A percentile compares a stretch with the other conserved stretches of the same genome.
These are phyloP conservation scores for Leptobrachium ailaonicum DNA, from an alignment of 2,113 vertebrate genomes.

Conservation along the genomic window DNA sequence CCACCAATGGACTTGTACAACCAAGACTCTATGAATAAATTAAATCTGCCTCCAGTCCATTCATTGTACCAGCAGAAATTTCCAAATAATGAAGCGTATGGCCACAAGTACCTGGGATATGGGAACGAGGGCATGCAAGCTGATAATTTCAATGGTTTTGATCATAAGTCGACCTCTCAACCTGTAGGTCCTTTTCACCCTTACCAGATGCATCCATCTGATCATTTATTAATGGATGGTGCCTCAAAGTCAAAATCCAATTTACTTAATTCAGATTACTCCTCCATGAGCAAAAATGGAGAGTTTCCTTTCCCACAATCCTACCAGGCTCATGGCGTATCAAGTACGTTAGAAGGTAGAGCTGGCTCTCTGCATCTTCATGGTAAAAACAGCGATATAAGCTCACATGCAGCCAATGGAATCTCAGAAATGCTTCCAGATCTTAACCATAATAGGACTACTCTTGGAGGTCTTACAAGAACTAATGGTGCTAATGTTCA, in stretches of 20 bases:
- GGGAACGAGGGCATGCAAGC: slow-evolving; percentile 78
- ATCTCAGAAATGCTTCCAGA: slow-evolving; percentile 73
- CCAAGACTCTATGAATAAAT: slow-evolving; percentile 67
- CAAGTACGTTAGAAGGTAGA: slow-evolving; percentile 65
- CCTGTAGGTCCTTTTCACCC: slow-evolving; percentile 70
- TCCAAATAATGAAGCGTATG: slow-evolving; percentile 72
- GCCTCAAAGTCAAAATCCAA: slow-evolving; percentile 70
- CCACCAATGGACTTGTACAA: slow-evolving; percentile 82
- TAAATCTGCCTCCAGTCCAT: slow-evolving; percentile 73
- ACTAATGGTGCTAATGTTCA: slow-evolving; percentile 63
- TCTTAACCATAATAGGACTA: slow-evolving; percentile 69
- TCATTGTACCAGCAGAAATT: slow-evolving; percentile 85
- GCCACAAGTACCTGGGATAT: slow-evolving; percentile 81
- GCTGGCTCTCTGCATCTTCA: slow-evolving; percentile 78
- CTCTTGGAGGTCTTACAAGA: slow-evolving; percentile 64
- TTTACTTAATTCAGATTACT: slow-evolving; percentile 68
- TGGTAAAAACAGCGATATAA: slow-evolving; percentile 71
- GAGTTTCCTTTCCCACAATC: slow-evolving; percentile 72
- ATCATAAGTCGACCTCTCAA: slow-evolving; percentile 71
- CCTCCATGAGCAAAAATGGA: slow-evolving; percentile 70
- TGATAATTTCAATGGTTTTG: slow-evolving; percentile 78
- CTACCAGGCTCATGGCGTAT: slow-evolving; percentile 66
- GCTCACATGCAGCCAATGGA: slow-evolving; percentile 67
- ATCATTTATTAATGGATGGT: slow-evolving; percentile 74
- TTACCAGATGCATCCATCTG: slow-evolving; percentile 68